Evolutionary conservation across 2,888 invertebrate genomes (phyloP).

Genomic region (Drosophila multiciliata): DNA sequence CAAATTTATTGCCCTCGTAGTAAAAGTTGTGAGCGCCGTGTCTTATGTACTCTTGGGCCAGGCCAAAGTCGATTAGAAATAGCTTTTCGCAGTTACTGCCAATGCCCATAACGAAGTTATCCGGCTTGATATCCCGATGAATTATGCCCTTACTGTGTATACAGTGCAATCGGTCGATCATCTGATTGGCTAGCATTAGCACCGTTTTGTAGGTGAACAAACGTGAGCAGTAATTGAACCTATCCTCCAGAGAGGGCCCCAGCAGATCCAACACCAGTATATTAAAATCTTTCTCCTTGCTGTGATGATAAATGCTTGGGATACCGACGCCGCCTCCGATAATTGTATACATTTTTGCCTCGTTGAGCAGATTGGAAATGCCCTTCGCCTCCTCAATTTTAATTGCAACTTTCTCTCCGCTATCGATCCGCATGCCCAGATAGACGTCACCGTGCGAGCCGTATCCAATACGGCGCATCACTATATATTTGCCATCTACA

Average conservation of each 20-base stretch:
- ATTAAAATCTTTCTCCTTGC: background rate
- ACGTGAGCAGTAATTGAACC: background rate
- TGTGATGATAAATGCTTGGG: background rate
- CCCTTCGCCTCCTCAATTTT: background rate
- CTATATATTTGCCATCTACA: background rate
- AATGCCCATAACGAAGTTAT: conserved; percentile 1
- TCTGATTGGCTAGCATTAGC: background rate
- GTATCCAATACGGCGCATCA: background rate
- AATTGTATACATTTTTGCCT: background rate
- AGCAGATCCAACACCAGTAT: background rate
- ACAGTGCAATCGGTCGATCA: background rate
- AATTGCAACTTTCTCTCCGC: background rate
- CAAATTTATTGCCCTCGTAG: accelerated
- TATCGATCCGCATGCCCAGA: background rate
- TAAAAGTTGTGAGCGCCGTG: too few relatives aligned
- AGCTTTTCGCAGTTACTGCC: background rate
- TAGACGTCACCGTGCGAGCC: background rate
- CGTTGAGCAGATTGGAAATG: background rate
- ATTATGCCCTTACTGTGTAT: background rate
- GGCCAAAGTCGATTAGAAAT: background rate
- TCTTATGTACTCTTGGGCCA: background rate
- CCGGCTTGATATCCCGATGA: background rate
- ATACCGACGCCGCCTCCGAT: background rate
- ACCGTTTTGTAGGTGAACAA: background rate
- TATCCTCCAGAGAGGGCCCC: background rate